phyloP scores from a whole-genome alignment of 2,888 invertebrate species.

The Odontocerum albicorne region DNA sequence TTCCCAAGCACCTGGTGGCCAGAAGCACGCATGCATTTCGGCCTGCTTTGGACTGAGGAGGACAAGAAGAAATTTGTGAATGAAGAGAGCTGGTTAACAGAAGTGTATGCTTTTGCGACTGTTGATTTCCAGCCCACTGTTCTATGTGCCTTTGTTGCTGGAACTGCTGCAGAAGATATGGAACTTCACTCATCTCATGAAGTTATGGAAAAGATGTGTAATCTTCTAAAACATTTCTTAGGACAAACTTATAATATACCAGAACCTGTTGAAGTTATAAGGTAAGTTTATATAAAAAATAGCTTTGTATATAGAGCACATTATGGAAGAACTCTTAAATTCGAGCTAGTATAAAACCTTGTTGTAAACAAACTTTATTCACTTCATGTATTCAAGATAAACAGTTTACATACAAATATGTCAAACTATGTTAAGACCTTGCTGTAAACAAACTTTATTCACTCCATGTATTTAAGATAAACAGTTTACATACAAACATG shows the following conservation, averaged over 20 bases:
- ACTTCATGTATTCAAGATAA: too few relatives aligned
- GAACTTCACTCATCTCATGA: constrained; percentile 58
- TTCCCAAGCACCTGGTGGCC: constrained; percentile 70
- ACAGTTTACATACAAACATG: too few relatives aligned
- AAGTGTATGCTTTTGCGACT: constrained; percentile 62
- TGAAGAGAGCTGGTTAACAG: constrained; percentile 61
- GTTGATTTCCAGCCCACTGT: constrained; percentile 62
- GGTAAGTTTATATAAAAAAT: too few relatives aligned
- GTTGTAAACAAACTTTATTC: too few relatives aligned
- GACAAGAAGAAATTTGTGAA: constrained; percentile 52
- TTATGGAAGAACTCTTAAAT: too few relatives aligned
- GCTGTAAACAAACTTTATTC: too few relatives aligned
- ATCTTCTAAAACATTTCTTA: constrained; percentile 56
- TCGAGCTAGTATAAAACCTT: too few relatives aligned
- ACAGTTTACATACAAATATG: too few relatives aligned
- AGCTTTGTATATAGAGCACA: too few relatives aligned
- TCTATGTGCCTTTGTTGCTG: constrained; percentile 67
- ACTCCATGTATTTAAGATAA: too few relatives aligned
- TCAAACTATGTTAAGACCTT: too few relatives aligned
- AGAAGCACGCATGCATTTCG: constrained; percentile 50
- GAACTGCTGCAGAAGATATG: constrained; percentile 62
- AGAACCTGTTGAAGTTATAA: constrained; percentile 53
- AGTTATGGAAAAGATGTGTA: constrained; percentile 57
- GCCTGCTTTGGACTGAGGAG: constrained; percentile 59
- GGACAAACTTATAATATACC: constrained; percentile 57